These are phyloP conservation scores for Reinhardtius hippoglossoides DNA, from an alignment of 2,113 vertebrate genomes.

Conservation along the genomic window DNA sequence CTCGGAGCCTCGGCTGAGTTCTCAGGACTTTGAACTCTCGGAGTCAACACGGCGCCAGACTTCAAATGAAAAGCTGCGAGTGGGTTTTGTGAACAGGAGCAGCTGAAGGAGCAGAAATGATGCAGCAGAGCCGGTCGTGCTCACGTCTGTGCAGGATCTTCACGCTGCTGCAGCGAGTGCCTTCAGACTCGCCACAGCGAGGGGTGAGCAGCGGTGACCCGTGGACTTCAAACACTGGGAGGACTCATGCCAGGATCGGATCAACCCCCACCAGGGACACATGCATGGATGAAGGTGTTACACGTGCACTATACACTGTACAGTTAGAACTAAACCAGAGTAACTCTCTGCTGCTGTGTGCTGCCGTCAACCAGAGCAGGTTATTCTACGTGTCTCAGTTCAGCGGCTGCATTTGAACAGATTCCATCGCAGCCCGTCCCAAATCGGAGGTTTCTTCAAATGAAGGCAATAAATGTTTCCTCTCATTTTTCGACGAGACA, in stretches of 20 bases:
- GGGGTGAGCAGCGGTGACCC: background rate
- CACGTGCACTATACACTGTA: background rate
- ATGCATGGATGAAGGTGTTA: background rate
- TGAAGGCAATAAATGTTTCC: too few relatives aligned
- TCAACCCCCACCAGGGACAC: conserved; percentile 4
- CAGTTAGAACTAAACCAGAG: background rate
- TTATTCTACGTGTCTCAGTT: too few relatives aligned
- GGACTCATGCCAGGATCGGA: conserved; percentile 23
- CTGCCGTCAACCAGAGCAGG: too few relatives aligned
- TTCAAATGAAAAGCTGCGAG: conserved; percentile 26
- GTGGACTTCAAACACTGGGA: conserved; percentile 17
- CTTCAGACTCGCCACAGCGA: conserved; percentile 10
- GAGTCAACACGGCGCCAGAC: conserved; percentile 22
- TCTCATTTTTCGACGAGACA: too few relatives aligned
- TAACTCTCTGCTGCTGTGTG: background rate
- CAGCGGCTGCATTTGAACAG: too few relatives aligned
- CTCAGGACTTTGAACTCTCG: conserved; percentile 35
- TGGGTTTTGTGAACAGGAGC: conserved; percentile 29
- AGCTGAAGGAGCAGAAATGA: background rate
- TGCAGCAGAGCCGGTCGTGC: background rate
- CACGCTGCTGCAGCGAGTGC: background rate
- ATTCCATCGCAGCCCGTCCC: too few relatives aligned
- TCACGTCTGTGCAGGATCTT: conserved; percentile 4
- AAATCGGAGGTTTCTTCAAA: too few relatives aligned
- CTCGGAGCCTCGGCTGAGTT: conserved; percentile 22